These are phyloP conservation scores for Caenorhabditis sp. DNA, from an alignment of 2,888 invertebrate species.

Conservation along the genomic window DNA sequence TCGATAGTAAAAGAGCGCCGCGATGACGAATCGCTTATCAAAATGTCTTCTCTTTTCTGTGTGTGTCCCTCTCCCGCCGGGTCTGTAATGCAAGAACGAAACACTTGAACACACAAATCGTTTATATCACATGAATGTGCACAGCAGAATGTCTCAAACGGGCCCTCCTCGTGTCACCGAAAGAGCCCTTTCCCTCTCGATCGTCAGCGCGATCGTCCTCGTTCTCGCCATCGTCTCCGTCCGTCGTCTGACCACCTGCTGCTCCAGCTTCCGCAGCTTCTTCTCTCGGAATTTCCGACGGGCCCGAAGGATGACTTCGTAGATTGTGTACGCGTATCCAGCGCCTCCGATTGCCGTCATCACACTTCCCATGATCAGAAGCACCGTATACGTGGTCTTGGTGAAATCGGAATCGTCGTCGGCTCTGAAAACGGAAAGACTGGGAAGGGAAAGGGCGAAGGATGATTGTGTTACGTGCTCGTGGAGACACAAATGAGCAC, in stretches of 20 bases:
- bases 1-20: slow-evolving; percentile 29
- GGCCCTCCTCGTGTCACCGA: slow-evolving; percentile 11
- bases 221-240: slow-evolving; percentile 39
- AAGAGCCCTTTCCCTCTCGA: slow-evolving; percentile 22
- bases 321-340: slow-evolving; percentile 61
- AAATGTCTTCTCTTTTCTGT: slow-evolving; percentile 29
- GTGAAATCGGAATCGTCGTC: slow-evolving; percentile 62
- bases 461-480: slow-evolving; percentile 41
- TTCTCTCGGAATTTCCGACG: slow-evolving; percentile 50
- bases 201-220: slow-evolving; percentile 27
- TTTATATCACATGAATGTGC: too few relatives aligned
- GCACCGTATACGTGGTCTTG: slow-evolving; percentile 33
- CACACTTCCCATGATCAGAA: slow-evolving; percentile 48
- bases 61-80: slow-evolving; percentile 11
- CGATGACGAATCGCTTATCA: slow-evolving; percentile 50
- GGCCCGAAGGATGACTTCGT: slow-evolving; percentile 57
- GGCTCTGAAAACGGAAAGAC: slow-evolving; percentile 33
- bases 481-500: slow-evolving; percentile 64
- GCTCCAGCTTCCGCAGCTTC: slow-evolving; percentile 61
- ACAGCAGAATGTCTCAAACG: too few relatives aligned
- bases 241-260: slow-evolving; percentile 50
- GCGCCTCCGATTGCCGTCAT: slow-evolving; percentile 55
- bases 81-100: slow-evolving; percentile 29
- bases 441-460: background rate
- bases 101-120: slow-evolving; percentile 43